phyloP scores from a whole-genome alignment of 2,797 vertebrate species.

The Cynodonichthys magdalenae region DNA sequence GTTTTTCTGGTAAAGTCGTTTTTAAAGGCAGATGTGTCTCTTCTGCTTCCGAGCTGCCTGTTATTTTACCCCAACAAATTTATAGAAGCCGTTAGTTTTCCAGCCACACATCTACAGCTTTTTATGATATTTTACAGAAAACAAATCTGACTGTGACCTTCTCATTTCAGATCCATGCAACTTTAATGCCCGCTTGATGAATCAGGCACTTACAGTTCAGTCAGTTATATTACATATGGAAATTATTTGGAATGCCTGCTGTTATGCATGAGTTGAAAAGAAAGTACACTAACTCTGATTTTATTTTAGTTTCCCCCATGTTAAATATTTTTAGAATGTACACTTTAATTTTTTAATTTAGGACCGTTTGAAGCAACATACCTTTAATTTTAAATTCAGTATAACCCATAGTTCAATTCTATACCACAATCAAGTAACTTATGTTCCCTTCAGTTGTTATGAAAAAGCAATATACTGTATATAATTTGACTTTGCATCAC shows the following conservation, averaged over 20 bases:
- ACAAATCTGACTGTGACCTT: slow-evolving; percentile 46
- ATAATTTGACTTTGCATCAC: too few species aligned
- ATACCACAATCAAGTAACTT: too few species aligned
- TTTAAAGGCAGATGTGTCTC: slow-evolving; percentile 7
- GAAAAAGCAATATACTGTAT: too few species aligned
- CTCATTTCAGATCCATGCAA: slow-evolving; percentile 56
- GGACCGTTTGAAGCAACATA: slow-evolving; percentile 35
- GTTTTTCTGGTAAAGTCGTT: slow-evolving; percentile 38
- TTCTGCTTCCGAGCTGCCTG: slow-evolving; percentile 12
- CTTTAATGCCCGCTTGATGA: slow-evolving; percentile 63
- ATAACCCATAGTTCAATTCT: background rate
- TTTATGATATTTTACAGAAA: slow-evolving; percentile 44
- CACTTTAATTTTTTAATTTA: slow-evolving; percentile 36
- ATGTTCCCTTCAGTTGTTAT: too few species aligned
- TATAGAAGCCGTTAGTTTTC: slow-evolving; percentile 11
- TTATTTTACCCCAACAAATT: slow-evolving; percentile 30
- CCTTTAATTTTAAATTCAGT: slow-evolving; percentile 8
- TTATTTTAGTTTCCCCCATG: slow-evolving; percentile 43
- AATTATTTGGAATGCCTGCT: slow-evolving; percentile 48
- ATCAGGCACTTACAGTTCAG: slow-evolving; percentile 56
- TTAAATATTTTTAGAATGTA: slow-evolving; percentile 45
- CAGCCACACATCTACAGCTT: slow-evolving; percentile 1
- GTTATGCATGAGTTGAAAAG: slow-evolving; percentile 45
- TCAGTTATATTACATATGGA: slow-evolving; percentile 60
- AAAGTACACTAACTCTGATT: slow-evolving; percentile 48